These are phyloP conservation scores for Nasonia longicornis DNA, from an alignment of 1,140 invertebrate genomes.

Conservation along the genomic window DNA sequence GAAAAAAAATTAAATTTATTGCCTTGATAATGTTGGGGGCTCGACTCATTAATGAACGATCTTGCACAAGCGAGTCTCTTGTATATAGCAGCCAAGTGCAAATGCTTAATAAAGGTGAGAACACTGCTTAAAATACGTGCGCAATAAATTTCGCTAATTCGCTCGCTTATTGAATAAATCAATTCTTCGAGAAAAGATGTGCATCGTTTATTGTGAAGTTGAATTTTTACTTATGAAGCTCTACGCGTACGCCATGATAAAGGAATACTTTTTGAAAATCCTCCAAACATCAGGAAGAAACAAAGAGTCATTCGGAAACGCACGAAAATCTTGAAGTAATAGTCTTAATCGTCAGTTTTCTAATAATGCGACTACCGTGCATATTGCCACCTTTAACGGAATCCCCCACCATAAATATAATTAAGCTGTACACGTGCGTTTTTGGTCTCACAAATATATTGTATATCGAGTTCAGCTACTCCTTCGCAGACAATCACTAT, in stretches of 20 bases:
- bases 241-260: too few relatives aligned
- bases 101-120: neutral
- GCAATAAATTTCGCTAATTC: slow-evolving; percentile 10
- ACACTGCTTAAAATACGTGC: neutral
- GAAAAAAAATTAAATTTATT: slow-evolving; percentile 36
- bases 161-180: neutral
- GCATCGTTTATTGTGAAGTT: too few relatives aligned
- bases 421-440: neutral
- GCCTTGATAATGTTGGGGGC: slow-evolving; percentile 37
- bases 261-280: neutral
- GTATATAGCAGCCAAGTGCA: slow-evolving; percentile 1
- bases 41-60: slow-evolving; percentile 33
- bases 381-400: neutral
- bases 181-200: neutral
- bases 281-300: too few relatives aligned
- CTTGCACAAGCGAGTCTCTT: slow-evolving; percentile 2
- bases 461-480: too few relatives aligned
- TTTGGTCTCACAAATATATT: neutral
- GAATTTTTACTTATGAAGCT: too few relatives aligned
- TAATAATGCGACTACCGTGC: neutral
- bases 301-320: too few relatives aligned
- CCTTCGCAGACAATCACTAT: too few relatives aligned
- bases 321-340: neutral
- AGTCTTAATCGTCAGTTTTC: neutral
- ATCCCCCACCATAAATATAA: neutral